Evolutionary conservation across 2,888 invertebrate genomes (phyloP).

Genomic region (Yponomeuta malinellus): DNA sequence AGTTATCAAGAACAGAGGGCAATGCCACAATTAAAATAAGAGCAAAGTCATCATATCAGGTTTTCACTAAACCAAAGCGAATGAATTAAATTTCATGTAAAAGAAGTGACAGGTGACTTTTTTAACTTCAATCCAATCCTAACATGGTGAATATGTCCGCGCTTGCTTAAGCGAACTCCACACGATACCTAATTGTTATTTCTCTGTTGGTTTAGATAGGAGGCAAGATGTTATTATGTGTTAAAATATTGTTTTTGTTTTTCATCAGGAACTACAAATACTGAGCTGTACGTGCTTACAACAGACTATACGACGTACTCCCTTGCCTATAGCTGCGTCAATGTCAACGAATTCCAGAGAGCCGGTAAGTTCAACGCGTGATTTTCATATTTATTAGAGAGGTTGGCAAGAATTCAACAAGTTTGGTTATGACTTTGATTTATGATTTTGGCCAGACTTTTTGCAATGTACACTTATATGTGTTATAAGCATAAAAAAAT

Average conservation of each 20-base stretch:
- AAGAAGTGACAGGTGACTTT: too few species aligned
- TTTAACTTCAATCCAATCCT: too few species aligned
- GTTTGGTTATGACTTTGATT: too few species aligned
- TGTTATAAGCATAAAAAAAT: too few species aligned
- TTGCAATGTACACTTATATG: too few species aligned
- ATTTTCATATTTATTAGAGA: background rate
- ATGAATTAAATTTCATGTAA: too few species aligned
- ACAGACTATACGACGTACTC: constrained; percentile 80
- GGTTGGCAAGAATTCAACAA: too few species aligned
- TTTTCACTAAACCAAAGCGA: too few species aligned
- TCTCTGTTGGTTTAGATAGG: background rate
- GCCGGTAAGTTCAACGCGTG: constrained; percentile 34
- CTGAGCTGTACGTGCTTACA: constrained; percentile 69
- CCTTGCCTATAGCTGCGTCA: constrained; percentile 78
- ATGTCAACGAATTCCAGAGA: constrained; percentile 41
- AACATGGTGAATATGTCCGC: background rate
- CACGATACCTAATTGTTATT: background rate
- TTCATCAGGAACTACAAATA: constrained; percentile 36
- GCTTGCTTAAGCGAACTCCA: background rate
- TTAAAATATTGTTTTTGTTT: constrained; percentile 11
- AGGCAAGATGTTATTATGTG: background rate
- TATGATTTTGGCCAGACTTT: too few species aligned
- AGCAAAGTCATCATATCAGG: too few species aligned
- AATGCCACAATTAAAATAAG: too few species aligned
- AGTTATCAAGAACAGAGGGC: too few species aligned